Base-by-base conservation (phyloP, 2,888 invertebrate species). In the Mimas tiliae region DNA sequence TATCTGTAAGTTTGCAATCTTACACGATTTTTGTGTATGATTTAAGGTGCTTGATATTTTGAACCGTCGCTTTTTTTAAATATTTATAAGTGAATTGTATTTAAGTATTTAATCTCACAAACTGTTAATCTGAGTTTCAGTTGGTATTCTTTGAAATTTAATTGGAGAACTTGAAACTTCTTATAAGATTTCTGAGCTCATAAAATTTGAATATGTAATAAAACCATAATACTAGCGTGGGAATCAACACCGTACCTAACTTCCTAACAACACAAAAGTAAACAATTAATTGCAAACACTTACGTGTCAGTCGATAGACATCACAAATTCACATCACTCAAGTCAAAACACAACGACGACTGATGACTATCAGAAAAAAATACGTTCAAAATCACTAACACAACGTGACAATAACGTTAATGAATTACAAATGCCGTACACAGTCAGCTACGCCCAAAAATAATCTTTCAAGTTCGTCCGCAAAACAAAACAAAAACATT, bases 261-360 rank as follows among this genome's bases (percentile, higher is more conserved):
- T 58, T 19, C 16, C 58, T 42, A 53, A 53, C 38, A 58, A 42
- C 58, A 58, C 38, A 19, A 42, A 19, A 58, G 16, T 19, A 42
- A 58, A 58, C 58, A 58, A 38, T 58, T 38, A 58, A 42, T 38
- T 58, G 19, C 38, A 42, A 58, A 38, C 78, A 88, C 88, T 88
- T 87, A 88, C 88, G 70, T 85, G 79, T 81, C 66, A 73, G 78
- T 65, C 73, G 72, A 73, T 73, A 58, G 16, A 73, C 73, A 70
- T 69, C 74, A 70, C 73, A 80, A 80, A 80, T 83, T 84, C 83
- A 83, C 69, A 75, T 70, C 68, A 72, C 68, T 78, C 75, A 81
- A 78, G 76, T 79, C 79, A 80, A 81, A 86, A 82, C 82, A 83
- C 86, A 86, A 80, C 71, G 82, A 85, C 85, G 79, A n/a, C n/a